A percentile compares a stretch with the other conserved stretches of the same genome.
These are phyloP conservation scores for Gadopsis bispinosus DNA, from an alignment of 2,797 vertebrate genomes.

Conservation along the genomic window DNA sequence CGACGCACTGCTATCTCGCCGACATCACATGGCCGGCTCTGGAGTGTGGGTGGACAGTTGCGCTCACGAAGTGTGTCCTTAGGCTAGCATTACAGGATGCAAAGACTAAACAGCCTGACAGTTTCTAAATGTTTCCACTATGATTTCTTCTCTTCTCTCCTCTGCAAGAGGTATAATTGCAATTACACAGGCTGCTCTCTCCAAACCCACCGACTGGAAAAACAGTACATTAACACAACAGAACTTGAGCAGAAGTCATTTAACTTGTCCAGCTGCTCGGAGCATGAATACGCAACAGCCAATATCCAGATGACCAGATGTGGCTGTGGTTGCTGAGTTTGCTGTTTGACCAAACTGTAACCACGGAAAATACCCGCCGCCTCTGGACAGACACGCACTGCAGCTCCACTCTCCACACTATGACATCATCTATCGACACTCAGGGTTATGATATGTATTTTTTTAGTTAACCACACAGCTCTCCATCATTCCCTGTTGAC, in stretches of 20 bases:
- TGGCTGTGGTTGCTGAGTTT: slow-evolving; percentile 79
- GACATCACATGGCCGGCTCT: slow-evolving; percentile 71
- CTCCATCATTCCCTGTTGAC: slow-evolving; percentile 25
- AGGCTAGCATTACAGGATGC: slow-evolving; percentile 69
- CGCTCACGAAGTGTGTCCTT: slow-evolving; percentile 69
- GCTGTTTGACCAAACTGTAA: slow-evolving; percentile 73
- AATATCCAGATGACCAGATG: slow-evolving; percentile 79
- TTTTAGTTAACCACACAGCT: slow-evolving; percentile 43
- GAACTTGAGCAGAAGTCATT: slow-evolving; percentile 59
- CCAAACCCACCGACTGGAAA: slow-evolving; percentile 55
- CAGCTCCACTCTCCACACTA: slow-evolving; percentile 41
- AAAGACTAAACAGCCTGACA: slow-evolving; percentile 66
- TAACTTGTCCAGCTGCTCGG: slow-evolving; percentile 58
- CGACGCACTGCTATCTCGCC: slow-evolving; percentile 71
- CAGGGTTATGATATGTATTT: slow-evolving; percentile 27
- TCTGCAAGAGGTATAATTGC: slow-evolving; percentile 41
- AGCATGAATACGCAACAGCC: slow-evolving; percentile 59
- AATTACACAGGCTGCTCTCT: slow-evolving; percentile 31
- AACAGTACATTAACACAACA: slow-evolving; percentile 50
- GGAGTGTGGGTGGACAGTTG: slow-evolving; percentile 79
- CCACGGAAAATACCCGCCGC: slow-evolving; percentile 74
- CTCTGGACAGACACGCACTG: slow-evolving; percentile 44
- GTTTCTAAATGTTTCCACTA: slow-evolving; percentile 69
- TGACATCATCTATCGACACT: slow-evolving; percentile 69
- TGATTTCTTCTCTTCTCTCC: slow-evolving; percentile 34